Percentiles rank a stretch among this genome's conserved stretches.
phyloP scores from a whole-genome alignment of 2,888 invertebrate genomes.

The Calephelis perditalis region DNA sequence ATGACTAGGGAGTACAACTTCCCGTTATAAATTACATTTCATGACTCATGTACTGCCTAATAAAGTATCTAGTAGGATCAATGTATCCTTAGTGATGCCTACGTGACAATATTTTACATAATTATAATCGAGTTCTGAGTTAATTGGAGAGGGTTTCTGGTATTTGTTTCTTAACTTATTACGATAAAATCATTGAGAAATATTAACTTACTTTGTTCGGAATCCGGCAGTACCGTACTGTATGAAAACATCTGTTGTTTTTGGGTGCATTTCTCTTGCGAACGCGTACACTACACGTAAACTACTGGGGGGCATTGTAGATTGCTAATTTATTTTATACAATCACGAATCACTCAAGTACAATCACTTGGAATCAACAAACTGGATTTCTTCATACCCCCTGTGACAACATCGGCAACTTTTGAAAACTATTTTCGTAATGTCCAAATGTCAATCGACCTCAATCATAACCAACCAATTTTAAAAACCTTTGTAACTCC shows the following conservation, averaged over 20 bases:
- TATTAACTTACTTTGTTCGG: conserved; percentile 83
- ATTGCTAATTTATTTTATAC: conserved; percentile 65
- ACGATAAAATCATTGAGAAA: conserved; percentile 26
- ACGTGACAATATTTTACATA: conserved; percentile 33
- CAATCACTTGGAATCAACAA: conserved; percentile 73
- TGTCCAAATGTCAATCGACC: conserved; percentile 27
- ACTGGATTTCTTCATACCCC: conserved; percentile 71
- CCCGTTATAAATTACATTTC: conserved; percentile 64
- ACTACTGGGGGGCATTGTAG: conserved; percentile 76
- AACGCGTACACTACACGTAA: conserved; percentile 85
- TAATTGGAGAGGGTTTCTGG: conserved; percentile 3
- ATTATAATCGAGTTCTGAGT: neutral
- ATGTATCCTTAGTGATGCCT: conserved; percentile 33
- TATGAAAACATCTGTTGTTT: conserved; percentile 81
- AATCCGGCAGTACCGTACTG: conserved; percentile 93
- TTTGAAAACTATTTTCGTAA: conserved; percentile 26
- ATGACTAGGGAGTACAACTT: conserved; percentile 62
- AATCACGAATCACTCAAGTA: conserved; percentile 56
- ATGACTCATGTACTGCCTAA: conserved; percentile 51
- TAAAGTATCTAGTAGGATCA: conserved; percentile 34
- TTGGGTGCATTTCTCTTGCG: conserved; percentile 87
- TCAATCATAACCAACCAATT: conserved; percentile 19
- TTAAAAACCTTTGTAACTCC: conserved; percentile 7
- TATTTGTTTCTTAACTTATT: conserved; percentile 25
- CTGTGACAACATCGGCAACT: conserved; percentile 37